Evolutionary conservation across 2,888 invertebrate species (phyloP).

Genomic region (Drosophila borborema): DNA sequence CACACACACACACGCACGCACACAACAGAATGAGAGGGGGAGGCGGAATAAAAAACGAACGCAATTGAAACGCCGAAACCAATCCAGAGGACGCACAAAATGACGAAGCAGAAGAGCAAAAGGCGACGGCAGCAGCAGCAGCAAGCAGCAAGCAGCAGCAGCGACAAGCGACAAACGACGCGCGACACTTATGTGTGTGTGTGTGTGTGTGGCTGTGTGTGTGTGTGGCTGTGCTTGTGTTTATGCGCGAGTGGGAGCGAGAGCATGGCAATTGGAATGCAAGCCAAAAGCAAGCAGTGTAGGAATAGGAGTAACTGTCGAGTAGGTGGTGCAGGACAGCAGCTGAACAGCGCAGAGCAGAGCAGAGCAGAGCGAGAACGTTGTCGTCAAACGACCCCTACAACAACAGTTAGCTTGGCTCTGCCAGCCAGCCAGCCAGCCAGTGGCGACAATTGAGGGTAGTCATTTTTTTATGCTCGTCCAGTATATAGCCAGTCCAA

Average conservation of each 20-base stretch:
- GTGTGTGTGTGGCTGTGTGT: too few species aligned
- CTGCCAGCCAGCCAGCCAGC: constrained; percentile 50
- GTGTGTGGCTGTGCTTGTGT: constrained; percentile 20
- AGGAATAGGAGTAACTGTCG: constrained; percentile 28
- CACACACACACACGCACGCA: constrained; percentile 39
- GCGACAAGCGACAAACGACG: constrained; percentile 57
- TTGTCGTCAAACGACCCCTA: constrained; percentile 42
- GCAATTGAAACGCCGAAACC: constrained; percentile 72
- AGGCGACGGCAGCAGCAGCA: constrained; percentile 48
- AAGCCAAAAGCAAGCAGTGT: constrained; percentile 45
- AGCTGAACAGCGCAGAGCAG: constrained; percentile 26
- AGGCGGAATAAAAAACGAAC: constrained; percentile 71
- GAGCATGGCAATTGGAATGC: constrained; percentile 50
- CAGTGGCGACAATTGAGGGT: constrained; percentile 69
- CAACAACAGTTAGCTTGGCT: constrained; percentile 23
- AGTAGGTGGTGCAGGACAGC: constrained; percentile 34
- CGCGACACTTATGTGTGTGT: constrained; percentile 73
- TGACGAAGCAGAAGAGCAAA: constrained; percentile 68
- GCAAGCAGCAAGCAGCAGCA: constrained; percentile 2
- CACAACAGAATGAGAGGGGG: constrained; percentile 32
- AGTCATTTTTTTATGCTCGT: constrained; percentile 62
- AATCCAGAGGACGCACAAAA: constrained; percentile 71
- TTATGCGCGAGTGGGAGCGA: constrained; percentile 25
- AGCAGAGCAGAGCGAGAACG: constrained; percentile 43
- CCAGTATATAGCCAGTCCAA: constrained; percentile 30